These are phyloP conservation scores for Cheilosia urbana DNA, from an alignment of 2,888 invertebrate genomes.

Conservation along the genomic window DNA sequence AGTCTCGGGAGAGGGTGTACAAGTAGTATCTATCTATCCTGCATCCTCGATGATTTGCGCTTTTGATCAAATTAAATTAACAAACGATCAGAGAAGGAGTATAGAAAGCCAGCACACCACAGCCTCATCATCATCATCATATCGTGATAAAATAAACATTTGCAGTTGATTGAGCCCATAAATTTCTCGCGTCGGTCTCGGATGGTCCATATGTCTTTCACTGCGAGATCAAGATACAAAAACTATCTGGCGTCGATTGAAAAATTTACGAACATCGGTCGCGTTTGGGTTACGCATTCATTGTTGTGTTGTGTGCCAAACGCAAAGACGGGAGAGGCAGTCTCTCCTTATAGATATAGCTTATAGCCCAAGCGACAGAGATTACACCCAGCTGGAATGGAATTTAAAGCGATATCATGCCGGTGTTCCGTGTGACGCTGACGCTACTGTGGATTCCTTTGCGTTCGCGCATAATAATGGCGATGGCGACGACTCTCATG, in stretches of 20 bases:
- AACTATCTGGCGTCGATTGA: constrained; percentile 32
- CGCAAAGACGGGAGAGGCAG: background rate
- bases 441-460: constrained; percentile 48
- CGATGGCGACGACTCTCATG: constrained; percentile 21
- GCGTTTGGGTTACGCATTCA: constrained; percentile 53
- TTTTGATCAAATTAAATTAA: constrained; percentile 63
- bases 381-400: constrained; percentile 42
- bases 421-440: constrained; percentile 3
- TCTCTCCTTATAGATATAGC: background rate
- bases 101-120: constrained; percentile 23
- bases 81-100: constrained; percentile 43
- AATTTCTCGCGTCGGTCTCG: constrained; percentile 33
- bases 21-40: background rate
- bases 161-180: constrained; percentile 73
- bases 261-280: constrained; percentile 39
- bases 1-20: background rate
- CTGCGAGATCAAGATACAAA: constrained; percentile 12
- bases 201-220: constrained; percentile 29
- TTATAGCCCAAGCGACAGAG: constrained; percentile 24
- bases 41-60: constrained; percentile 38
- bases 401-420: constrained; percentile 40
- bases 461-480: constrained; percentile 8
- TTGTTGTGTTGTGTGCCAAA: constrained; percentile 45
- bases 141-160: constrained; percentile 71
- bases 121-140: constrained; percentile 38